A percentile compares a stretch with the other conserved stretches of the same genome.
Conservation (phyloP, 2,888 invertebrate genomes). For the Plutella xylostella region DNA sequence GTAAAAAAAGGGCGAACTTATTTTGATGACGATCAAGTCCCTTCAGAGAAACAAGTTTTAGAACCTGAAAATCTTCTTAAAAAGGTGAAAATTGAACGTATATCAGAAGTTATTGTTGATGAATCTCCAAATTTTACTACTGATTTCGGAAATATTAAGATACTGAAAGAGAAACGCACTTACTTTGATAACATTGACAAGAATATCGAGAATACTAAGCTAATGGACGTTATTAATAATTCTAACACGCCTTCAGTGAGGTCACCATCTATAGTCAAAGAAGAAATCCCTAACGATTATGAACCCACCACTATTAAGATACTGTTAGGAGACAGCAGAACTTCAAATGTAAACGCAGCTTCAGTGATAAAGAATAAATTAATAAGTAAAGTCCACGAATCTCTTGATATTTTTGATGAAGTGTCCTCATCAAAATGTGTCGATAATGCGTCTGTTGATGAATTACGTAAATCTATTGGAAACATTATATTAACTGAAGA, state of each 20-base stretch:
- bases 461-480: slow-evolving; percentile 24
- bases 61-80: no score
- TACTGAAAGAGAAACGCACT: slow-evolving; percentile 31
- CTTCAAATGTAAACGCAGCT: slow-evolving; percentile 27
- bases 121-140: no score
- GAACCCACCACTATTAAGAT: slow-evolving; percentile 41
- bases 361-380: slow-evolving; percentile 26
- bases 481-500: slow-evolving; percentile 5
- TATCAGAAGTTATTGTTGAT: no score
- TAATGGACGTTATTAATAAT: slow-evolving; percentile 15
- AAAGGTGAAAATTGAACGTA: no score
- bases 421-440: slow-evolving; percentile 28
- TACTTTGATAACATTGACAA: slow-evolving; percentile 35
- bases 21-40: no score
- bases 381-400: slow-evolving; percentile 31
- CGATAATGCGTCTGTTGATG: slow-evolving; percentile 2
- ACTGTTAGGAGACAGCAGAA: slow-evolving; percentile 39
- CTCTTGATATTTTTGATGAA: slow-evolving; percentile 45
- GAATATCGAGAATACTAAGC: slow-evolving; percentile 11
- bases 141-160: slow-evolving; percentile 21
- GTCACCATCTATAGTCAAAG: slow-evolving; percentile 47
- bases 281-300: slow-evolving; percentile 28
- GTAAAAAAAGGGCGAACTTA: no score
- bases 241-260: slow-evolving; percentile 27
- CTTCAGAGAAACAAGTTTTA: no score